phyloP scores from a whole-genome alignment of 2,113 vertebrate genomes.

The Athene noctua region DNA sequence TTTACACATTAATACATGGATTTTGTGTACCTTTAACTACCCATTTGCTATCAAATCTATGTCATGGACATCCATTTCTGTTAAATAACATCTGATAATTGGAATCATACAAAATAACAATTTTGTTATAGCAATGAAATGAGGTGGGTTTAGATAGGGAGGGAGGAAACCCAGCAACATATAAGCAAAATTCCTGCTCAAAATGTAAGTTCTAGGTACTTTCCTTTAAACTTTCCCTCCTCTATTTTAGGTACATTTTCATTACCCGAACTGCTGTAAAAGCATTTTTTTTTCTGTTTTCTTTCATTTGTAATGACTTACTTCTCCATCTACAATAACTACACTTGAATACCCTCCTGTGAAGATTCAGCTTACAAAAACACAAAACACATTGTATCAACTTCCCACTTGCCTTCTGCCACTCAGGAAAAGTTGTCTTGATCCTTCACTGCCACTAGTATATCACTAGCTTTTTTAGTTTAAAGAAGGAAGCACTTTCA shows the following conservation, averaged over 20 bases:
- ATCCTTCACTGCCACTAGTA: neutral
- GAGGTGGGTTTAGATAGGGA: accelerated
- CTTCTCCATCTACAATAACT: neutral
- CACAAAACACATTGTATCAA: neutral
- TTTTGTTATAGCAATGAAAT: neutral
- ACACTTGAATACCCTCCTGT: neutral
- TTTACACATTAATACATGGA: neutral
- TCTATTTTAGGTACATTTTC: neutral
- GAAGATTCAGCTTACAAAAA: neutral
- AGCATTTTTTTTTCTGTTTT: neutral
- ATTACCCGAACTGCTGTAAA: neutral
- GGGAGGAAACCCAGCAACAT: neutral
- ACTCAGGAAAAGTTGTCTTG: neutral
- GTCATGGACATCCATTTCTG: neutral
- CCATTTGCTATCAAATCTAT: neutral
- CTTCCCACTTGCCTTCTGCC: neutral
- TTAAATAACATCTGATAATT: neutral
- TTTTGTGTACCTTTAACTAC: neutral
- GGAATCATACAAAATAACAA: neutral
- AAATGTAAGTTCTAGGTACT: neutral
- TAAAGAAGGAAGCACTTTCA: neutral
- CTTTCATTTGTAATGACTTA: neutral
- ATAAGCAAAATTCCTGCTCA: neutral
- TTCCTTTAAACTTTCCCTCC: neutral
- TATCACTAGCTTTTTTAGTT: neutral